A percentile compares a stretch with the other conserved stretches of the same genome.
Conservation (phyloP, 2,888 invertebrate genomes). For the Oscheius sp. region DNA sequence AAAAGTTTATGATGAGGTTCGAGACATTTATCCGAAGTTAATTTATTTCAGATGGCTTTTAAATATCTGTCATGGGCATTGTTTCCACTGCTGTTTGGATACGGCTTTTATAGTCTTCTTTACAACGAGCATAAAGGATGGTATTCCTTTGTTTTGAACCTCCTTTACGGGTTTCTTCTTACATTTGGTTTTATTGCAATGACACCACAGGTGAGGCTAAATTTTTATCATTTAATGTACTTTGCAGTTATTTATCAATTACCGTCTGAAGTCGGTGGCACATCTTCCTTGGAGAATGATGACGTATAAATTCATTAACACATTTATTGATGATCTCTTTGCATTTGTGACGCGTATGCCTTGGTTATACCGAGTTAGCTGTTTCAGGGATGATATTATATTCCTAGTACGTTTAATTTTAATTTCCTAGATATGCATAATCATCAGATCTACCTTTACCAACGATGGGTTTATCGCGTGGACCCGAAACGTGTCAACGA, state of each 20-base stretch:
- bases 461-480: constrained; percentile 97
- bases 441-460: constrained; percentile 85
- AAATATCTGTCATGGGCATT: constrained; percentile 94
- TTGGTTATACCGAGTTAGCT: constrained; percentile 91
- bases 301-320: constrained; percentile 98
- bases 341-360: constrained; percentile 99
- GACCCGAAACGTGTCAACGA: constrained; percentile 95
- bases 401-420: constrained; percentile 82
- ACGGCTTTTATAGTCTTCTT: constrained; percentile 91
- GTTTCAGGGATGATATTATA: constrained; percentile 97
- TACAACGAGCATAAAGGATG: constrained; percentile 94
- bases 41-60: constrained; percentile 84
- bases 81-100: constrained; percentile 90
- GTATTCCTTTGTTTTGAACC: constrained; percentile 95
- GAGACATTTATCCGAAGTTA: constrained; percentile 40
- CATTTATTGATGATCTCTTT: constrained; percentile 99
- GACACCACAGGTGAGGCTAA: constrained; percentile 81
- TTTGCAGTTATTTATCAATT: constrained; percentile 90
- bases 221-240: not conserved
- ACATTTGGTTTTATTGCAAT: constrained; percentile 99
- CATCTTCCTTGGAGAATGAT: constrained; percentile 99
- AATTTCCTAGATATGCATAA: not conserved
- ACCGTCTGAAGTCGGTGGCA: constrained; percentile 98
- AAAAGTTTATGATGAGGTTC: constrained; percentile 84
- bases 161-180: constrained; percentile 95